Base-by-base conservation (phyloP, 2,113 vertebrate genomes). In the Athene noctua region DNA sequence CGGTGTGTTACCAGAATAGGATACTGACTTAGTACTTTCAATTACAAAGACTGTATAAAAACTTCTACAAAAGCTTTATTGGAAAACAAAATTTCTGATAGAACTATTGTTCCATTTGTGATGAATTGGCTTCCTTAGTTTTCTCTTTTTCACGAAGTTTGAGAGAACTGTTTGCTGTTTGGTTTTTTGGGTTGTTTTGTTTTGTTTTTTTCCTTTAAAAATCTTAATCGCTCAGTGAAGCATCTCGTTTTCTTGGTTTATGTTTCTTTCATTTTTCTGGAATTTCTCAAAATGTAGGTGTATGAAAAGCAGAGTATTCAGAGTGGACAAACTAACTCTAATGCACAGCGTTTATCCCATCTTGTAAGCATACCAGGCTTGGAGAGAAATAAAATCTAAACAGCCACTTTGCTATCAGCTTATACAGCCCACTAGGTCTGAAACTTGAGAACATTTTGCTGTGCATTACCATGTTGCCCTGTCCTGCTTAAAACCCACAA, bases 371-470 rank as follows among this genome's bases (percentile, higher is more conserved):
- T 51, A 83, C 10, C 17, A 79, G 20, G 20, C n/a, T 38, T n/a
- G 29, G 30, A 84, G 42, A 80, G 67, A 90, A 92, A 65, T 62
- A 79, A 94, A 79, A 87, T 40, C 49, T 49, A 40, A 94, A 36
- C 2, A 75, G 29, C 12, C 29, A 34, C 42, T 93, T 88, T 88
- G 32, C 54, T 68, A 5, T 72, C 30, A 36, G 57, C 15, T 89
- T 88, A 34, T 27, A 8, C 8, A 80, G 42, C 15, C 25, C 51
- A 32, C 46, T 36, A 27, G 32, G n/a, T 79, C 57, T 81, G 84
- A 78, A 94, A 63, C 46, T 25, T 36, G 42, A 74, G 47, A 63
- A 44, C 21, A 26, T 63, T 70, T 75, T 61, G 38, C 42, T 46
- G 42, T 32, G 26, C 25, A 6, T 46, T 82, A 30, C 21, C 21